Percentiles rank a stretch among this genome's conserved stretches.
phyloP scores from a whole-genome alignment of 2,888 invertebrate genomes.

The Chesias legatella region DNA sequence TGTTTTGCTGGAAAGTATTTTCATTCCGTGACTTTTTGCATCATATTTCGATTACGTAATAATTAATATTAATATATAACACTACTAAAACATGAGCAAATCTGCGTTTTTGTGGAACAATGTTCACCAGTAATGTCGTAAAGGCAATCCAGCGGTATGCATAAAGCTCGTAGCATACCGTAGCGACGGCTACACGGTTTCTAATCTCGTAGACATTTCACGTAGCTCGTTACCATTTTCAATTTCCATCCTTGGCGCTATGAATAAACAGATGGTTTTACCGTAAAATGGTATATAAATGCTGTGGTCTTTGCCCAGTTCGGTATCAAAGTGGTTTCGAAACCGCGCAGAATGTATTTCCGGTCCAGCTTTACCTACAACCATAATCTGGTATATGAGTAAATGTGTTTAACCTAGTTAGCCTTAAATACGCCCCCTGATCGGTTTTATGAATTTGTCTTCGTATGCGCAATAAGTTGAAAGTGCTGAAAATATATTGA shows the following conservation, averaged over 20 bases:
- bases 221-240: slow-evolving; percentile 11
- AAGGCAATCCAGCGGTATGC: slow-evolving; percentile 16
- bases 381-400: slow-evolving; percentile 7
- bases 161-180: slow-evolving; percentile 35
- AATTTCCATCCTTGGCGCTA: slow-evolving; percentile 14
- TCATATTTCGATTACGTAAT: too few relatives aligned
- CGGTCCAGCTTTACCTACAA: slow-evolving; percentile 27
- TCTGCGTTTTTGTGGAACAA: too few relatives aligned
- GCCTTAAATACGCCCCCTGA: slow-evolving; percentile 27
- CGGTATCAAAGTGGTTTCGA: slow-evolving; percentile 55
- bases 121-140: slow-evolving; percentile 6
- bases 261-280: slow-evolving; percentile 20
- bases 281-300: slow-evolving; percentile 8
- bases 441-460: slow-evolving; percentile 24
- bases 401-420: slow-evolving; percentile 39
- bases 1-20: too few relatives aligned
- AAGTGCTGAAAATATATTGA: slow-evolving; percentile 2
- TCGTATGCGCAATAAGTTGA: slow-evolving; percentile 15
- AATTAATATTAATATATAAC: too few relatives aligned
- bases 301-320: slow-evolving; percentile 9
- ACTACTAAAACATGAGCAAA: too few relatives aligned
- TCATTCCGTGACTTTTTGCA: too few relatives aligned
- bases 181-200: slow-evolving; percentile 30
- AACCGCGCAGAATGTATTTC: slow-evolving; percentile 57
- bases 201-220: slow-evolving; percentile 20